These are phyloP conservation scores for Gopherus evgoodei DNA, from an alignment of 2,113 vertebrate genomes.

Conservation along the genomic window DNA sequence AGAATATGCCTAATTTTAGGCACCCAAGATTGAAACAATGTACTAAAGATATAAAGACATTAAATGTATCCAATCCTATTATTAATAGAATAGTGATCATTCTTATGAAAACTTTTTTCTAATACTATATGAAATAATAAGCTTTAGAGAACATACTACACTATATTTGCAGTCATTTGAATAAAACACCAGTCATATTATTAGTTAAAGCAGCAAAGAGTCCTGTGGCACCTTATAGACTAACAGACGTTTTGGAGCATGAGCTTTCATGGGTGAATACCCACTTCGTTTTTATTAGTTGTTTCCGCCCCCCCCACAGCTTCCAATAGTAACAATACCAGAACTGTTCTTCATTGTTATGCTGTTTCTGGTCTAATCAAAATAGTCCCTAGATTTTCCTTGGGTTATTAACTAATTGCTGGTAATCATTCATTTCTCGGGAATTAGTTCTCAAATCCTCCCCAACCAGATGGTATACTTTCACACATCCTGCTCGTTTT, in stretches of 20 bases:
- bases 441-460: neutral
- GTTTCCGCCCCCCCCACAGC: neutral
- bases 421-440: neutral
- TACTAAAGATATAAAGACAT: neutral
- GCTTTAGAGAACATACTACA: neutral
- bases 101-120: neutral
- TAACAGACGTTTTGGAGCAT: no score
- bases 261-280: no score
- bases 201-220: neutral
- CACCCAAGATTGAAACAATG: constrained; percentile 14
- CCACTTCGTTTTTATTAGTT: neutral
- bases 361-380: neutral
- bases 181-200: neutral
- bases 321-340: neutral
- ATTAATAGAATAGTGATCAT: constrained; percentile 53
- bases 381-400: neutral
- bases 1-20: neutral
- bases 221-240: no score
- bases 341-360: neutral
- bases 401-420: neutral
- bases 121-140: neutral
- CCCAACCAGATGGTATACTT: neutral
- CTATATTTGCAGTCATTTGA: neutral
- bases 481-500: neutral
- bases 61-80: neutral